These are phyloP conservation scores for Nemopilema nomurai DNA, from an alignment of 30 jellyfish, hydroid and myxozoan genomes.

Conservation along the genomic window DNA sequence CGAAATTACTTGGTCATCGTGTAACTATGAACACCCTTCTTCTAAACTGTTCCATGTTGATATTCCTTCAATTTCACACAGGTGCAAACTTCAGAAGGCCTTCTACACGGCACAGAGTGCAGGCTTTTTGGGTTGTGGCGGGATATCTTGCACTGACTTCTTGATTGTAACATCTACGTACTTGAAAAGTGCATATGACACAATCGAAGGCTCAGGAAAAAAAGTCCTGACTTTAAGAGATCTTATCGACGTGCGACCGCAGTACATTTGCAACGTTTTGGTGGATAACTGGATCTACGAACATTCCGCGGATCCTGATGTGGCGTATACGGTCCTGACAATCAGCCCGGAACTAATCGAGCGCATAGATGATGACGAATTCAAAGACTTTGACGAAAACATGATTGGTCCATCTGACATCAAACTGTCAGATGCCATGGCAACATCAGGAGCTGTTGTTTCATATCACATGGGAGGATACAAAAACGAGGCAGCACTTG, in stretches of 20 bases:
- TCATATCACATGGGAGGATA: conserved; percentile 70
- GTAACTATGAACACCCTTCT: too few relatives aligned
- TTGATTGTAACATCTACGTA: conserved; percentile 36
- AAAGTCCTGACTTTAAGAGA: conserved; percentile 53
- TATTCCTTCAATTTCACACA: not conserved
- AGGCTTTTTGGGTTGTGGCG: conserved; percentile 70
- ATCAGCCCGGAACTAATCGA: conserved; percentile 64
- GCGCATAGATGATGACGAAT: conserved; percentile 66
- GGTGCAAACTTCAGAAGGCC: conserved; percentile 72
- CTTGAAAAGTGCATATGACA: conserved; percentile 15
- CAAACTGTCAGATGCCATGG: conserved; percentile 78
- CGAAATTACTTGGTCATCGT: too few relatives aligned
- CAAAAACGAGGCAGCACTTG: conserved; percentile 43
- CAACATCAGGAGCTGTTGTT: conserved; percentile 80
- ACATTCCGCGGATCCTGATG: conserved; percentile 4
- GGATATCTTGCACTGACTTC: conserved; percentile 56
- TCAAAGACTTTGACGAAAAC: conserved; percentile 52
- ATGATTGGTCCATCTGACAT: conserved; percentile 57
- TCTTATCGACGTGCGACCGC: conserved; percentile 42
- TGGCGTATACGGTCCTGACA: conserved; percentile 55
- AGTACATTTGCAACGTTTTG: conserved; percentile 59
- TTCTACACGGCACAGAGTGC: conserved; percentile 67
- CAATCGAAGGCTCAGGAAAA: conserved; percentile 5
- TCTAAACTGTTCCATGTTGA: too few relatives aligned
- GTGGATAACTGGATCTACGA: conserved; percentile 72